phyloP scores from a whole-genome alignment of 2,888 invertebrate species.

The Pseudococcus jackbeardsleyi region DNA sequence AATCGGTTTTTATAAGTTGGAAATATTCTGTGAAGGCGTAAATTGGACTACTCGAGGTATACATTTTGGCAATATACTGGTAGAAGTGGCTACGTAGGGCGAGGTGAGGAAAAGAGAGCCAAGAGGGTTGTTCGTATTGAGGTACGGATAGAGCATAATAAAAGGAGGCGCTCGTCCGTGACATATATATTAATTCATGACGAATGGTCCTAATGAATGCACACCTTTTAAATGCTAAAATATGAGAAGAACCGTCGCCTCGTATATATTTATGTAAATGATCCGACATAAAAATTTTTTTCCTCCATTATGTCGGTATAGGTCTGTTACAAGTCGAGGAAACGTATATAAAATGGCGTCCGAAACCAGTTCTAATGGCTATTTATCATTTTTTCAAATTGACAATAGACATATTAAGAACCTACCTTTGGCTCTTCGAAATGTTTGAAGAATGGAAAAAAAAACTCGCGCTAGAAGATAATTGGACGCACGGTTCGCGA shows the following conservation, averaged over 20 bases:
- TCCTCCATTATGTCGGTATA: not conserved
- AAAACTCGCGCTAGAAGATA: not conserved
- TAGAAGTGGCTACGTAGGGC: not conserved
- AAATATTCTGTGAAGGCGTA: not conserved
- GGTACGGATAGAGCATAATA: no score
- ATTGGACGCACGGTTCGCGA: not conserved
- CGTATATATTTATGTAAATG: constrained; percentile 14
- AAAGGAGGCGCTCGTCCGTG: constrained; percentile 19
- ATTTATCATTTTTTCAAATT: constrained; percentile 31
- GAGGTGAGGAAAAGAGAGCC: not conserved
- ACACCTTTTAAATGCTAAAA: constrained; percentile 2
- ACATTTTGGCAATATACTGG: not conserved
- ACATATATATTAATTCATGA: constrained; percentile 32
- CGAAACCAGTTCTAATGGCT: constrained; percentile 20
- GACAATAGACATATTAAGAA: constrained; percentile 9
- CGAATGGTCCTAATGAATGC: constrained; percentile 14
- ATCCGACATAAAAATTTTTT: not conserved
- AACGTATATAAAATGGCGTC: constrained; percentile 3
- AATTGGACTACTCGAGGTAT: not conserved
- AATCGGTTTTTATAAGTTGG: not conserved
- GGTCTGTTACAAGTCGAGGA: not conserved
- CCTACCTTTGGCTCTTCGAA: not conserved
- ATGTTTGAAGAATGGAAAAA: not conserved
- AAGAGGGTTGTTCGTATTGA: not conserved
- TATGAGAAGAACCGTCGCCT: not conserved